Evolutionary conservation across 2,113 vertebrate genomes (phyloP), one percentile per base, ranked within the genome.

Genomic region (Phyllopteryx taeniolatus): DNA sequence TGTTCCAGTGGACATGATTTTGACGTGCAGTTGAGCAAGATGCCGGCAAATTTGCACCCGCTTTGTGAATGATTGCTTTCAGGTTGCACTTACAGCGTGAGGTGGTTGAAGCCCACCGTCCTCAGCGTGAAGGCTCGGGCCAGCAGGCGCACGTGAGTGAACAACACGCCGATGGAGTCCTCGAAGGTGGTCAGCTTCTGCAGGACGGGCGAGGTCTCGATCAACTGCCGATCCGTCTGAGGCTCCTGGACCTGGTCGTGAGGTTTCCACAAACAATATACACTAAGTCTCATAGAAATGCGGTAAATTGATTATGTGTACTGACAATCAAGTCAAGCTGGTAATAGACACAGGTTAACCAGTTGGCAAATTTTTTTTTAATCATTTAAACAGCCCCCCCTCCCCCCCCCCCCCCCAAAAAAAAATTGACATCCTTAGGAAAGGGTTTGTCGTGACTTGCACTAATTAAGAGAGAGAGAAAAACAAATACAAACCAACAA

Each of bases 81-180:
- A 12, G 22, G 11, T 57, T 1, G 62, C 8, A 95, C 96, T 96
- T 86, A 99, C 98, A 99, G 93, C 31, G 98, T 99, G 87, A 99
- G 94, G 82, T 99, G 97, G 92, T 99, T 99, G 92, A 97, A 99
- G 87, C 98, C 98, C 22, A 99, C 98, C 7, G 98, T 99, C 85
- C 98, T 95, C 87, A 99, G 82, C 4, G 98, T 99, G 92, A 98
- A 99, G 0, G 98, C 96, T 63, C 98, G 88, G 57, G 98, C 98
- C 66, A 99, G 86, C 35, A 99, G 95, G 5, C 98, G 94, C 71
- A 98, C 95, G 0, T 99, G 98, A 31, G 96, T 98, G 86, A 99
- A 99, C 82, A 96, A 74, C 0, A 98, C 96, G 20, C 98, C 98
- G 43, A 98, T 98, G 12, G 95, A 90, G 0, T 95, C 94, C 87